Conservation (phyloP, 2,113 vertebrate genomes). For the Aphyosemion australe region DNA sequence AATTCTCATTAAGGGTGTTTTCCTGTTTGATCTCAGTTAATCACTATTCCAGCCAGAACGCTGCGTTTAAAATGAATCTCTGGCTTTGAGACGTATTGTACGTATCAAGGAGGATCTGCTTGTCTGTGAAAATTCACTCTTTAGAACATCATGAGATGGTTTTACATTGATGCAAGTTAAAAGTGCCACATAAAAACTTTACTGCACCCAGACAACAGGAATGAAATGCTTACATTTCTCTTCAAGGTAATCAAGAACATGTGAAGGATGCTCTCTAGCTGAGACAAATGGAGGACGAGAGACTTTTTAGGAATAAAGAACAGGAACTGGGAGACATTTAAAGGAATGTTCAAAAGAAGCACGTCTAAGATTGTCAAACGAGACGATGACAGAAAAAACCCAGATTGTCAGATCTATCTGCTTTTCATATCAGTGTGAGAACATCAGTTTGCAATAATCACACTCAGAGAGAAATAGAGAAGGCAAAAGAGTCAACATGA, state of each 20-base stretch:
- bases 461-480: constrained; percentile 11
- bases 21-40: constrained; percentile 53
- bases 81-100: constrained; percentile 10
- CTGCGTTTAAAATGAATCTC: constrained; percentile 15
- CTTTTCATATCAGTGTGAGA: neutral
- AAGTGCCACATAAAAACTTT: constrained; percentile 1
- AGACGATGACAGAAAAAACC: neutral
- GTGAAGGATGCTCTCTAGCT: constrained; percentile 6
- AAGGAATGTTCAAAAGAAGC: constrained; percentile 4
- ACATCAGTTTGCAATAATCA: constrained; percentile 12
- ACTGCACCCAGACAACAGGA: neutral
- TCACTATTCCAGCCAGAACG: constrained; percentile 42
- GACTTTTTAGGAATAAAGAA: constrained; percentile 20
- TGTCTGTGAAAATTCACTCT: constrained; percentile 15
- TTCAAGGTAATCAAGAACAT: constrained; percentile 14
- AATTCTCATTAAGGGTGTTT: constrained; percentile 48
- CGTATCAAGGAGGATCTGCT: constrained; percentile 41
- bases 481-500: constrained; percentile 8
- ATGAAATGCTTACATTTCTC: neutral
- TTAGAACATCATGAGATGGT: neutral
- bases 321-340: constrained; percentile 3
- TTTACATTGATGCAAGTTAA: neutral
- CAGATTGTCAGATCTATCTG: constrained; percentile 13
- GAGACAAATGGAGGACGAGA: constrained; percentile 31
- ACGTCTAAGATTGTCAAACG: neutral